These are phyloP conservation scores for Jacana jacana DNA, from an alignment of 2,113 vertebrate genomes.

Conservation along the genomic window DNA sequence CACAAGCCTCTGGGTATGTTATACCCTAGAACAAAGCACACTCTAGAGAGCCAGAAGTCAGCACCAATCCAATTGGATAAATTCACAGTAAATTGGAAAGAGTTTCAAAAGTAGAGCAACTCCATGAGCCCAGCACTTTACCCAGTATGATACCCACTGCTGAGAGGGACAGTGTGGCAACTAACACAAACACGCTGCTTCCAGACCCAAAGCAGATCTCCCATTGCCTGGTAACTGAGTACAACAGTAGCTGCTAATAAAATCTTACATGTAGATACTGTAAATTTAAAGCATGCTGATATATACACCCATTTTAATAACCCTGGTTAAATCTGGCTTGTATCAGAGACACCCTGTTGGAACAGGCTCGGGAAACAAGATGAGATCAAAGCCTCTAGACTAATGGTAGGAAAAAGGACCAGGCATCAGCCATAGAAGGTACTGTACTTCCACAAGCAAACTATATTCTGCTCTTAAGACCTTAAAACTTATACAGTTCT, in stretches of 20 bases:
- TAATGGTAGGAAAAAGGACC: not conserved
- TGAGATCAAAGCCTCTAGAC: not conserved
- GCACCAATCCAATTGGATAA: not conserved
- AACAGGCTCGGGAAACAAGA: not conserved
- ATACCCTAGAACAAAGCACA: not conserved
- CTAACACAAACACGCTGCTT: not conserved
- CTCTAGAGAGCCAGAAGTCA: not conserved
- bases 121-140: not conserved
- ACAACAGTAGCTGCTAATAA: constrained; percentile 14
- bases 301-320: not conserved
- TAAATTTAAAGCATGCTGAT: not conserved
- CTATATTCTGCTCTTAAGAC: not conserved
- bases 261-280: not conserved
- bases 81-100: not conserved
- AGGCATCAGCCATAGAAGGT: not conserved
- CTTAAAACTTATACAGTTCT: not conserved
- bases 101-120: not conserved
- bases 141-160: not conserved
- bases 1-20: not conserved
- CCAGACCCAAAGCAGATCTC: constrained; percentile 26
- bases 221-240: not conserved
- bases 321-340: not conserved
- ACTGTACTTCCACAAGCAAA: not conserved
- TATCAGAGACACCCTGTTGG: not conserved
- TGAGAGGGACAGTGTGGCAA: not conserved